These are phyloP conservation scores for Heterochromis multidens DNA, from an alignment of 2,113 vertebrate species.

Conservation along the genomic window DNA sequence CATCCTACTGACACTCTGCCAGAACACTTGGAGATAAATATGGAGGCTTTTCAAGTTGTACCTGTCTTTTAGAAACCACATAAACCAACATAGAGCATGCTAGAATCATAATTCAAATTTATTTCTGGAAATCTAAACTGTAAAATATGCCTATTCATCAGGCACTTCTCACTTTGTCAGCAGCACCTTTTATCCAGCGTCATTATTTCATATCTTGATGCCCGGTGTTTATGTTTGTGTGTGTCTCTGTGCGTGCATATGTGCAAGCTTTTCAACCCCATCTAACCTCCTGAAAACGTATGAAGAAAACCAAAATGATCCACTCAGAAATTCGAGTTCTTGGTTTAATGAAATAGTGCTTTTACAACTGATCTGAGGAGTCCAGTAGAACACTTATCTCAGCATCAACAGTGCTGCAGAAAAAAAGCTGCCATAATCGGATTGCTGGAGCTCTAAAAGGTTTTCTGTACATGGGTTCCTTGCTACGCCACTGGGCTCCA, in stretches of 20 bases:
- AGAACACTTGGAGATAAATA: constrained; percentile 69
- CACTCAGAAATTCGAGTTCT: constrained; percentile 58
- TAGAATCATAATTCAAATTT: constrained; percentile 40
- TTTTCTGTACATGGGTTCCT: constrained; percentile 64
- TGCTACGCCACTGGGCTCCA: constrained; percentile 44
- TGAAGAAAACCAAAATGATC: constrained; percentile 53
- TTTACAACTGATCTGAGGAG: constrained; percentile 64
- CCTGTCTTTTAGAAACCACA: constrained; percentile 64
- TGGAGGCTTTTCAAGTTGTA: constrained; percentile 64
- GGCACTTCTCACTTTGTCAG: constrained; percentile 40
- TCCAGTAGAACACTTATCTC: constrained; percentile 65
- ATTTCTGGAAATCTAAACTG: constrained; percentile 60
- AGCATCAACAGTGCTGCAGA: constrained; percentile 62
- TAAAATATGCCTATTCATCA: constrained; percentile 61
- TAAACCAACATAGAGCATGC: constrained; percentile 32
- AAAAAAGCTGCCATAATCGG: constrained; percentile 58
- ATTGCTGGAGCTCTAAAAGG: constrained; percentile 72
- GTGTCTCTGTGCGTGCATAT: not conserved
- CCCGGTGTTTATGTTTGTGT: not conserved
- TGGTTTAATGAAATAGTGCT: constrained; percentile 63
- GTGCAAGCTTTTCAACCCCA: not conserved
- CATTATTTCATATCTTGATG: constrained; percentile 53
- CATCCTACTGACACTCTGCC: constrained; percentile 66
- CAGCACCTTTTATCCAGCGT: constrained; percentile 44
- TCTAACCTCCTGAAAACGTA: constrained; percentile 45